These are phyloP conservation scores for Hypsibius dujardini DNA, from an alignment of 1,140 invertebrate species.

Conservation along the genomic window DNA sequence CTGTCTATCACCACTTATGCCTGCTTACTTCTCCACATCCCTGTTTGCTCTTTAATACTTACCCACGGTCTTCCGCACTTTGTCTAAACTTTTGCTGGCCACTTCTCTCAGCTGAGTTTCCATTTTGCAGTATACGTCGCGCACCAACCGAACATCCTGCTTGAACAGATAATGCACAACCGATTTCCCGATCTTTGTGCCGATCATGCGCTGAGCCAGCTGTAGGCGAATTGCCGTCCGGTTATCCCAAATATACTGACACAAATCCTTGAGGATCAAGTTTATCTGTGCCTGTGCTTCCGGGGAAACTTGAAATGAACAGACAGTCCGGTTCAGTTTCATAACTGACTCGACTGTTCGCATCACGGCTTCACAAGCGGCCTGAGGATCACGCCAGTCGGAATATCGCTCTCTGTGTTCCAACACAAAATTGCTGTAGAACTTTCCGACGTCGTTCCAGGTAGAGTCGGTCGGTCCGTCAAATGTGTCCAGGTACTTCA, in stretches of 20 bases:
- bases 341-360: background rate
- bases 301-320: background rate
- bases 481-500: background rate
- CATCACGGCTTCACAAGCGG: background rate
- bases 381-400: background rate
- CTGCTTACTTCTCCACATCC: background rate
- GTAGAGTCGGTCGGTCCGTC: background rate
- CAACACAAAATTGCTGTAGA: background rate
- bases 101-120: background rate
- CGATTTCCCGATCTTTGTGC: background rate
- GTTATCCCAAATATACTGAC: background rate
- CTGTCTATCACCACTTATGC: background rate
- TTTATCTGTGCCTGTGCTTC: background rate
- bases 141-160: background rate
- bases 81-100: background rate
- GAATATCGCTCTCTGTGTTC: background rate
- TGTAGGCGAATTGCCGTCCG: background rate
- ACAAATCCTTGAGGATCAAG: background rate
- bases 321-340: background rate
- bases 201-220: background rate
- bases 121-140: slow-evolving; percentile 9
- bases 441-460: background rate
- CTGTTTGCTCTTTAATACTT: background rate
- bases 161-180: slow-evolving; percentile 12
- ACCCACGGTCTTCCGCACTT: background rate